Conservation (phyloP, 2,113 vertebrate genomes). For the Salminus brasiliensis region DNA sequence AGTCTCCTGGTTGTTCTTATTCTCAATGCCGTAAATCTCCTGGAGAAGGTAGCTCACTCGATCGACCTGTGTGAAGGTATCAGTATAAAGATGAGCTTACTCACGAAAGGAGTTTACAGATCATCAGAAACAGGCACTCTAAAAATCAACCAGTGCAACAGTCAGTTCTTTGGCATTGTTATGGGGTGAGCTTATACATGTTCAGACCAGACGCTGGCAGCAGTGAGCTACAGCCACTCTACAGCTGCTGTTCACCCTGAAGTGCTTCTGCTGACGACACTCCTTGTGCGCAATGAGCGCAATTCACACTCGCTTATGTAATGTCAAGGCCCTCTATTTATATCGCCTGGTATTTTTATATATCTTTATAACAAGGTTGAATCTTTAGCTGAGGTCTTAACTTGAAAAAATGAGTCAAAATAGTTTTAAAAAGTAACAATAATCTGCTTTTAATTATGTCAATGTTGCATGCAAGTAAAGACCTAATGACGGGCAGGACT, state of each 20-base stretch:
- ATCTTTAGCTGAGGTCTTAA: too few relatives aligned
- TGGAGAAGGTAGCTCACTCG: slow-evolving; percentile 97
- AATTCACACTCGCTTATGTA: not conserved
- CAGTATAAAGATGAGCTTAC: not conserved
- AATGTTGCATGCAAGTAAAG: too few relatives aligned
- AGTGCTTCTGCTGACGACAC: not conserved
- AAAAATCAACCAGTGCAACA: not conserved
- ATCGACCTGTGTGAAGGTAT: slow-evolving; percentile 82
- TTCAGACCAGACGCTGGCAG: not conserved
- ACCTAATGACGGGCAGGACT: too few relatives aligned
- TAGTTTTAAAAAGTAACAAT: too few relatives aligned
- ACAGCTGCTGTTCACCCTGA: not conserved
- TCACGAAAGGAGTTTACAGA: not conserved
- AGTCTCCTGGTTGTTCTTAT: slow-evolving; percentile 98
- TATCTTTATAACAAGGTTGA: too few relatives aligned
- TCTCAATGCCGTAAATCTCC: slow-evolving; percentile 99
- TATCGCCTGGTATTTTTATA: not conserved
- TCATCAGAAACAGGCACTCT: not conserved
- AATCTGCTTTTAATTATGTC: too few relatives aligned
- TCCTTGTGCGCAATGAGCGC: not conserved
- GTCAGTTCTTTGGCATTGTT: not conserved
- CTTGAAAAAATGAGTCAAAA: too few relatives aligned
- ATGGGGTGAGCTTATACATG: not conserved
- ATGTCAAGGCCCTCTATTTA: not conserved
- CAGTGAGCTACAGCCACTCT: not conserved